Evolutionary conservation across 1,140 invertebrate species (phyloP).

Genomic region (Hylaeus volcanicus): DNA sequence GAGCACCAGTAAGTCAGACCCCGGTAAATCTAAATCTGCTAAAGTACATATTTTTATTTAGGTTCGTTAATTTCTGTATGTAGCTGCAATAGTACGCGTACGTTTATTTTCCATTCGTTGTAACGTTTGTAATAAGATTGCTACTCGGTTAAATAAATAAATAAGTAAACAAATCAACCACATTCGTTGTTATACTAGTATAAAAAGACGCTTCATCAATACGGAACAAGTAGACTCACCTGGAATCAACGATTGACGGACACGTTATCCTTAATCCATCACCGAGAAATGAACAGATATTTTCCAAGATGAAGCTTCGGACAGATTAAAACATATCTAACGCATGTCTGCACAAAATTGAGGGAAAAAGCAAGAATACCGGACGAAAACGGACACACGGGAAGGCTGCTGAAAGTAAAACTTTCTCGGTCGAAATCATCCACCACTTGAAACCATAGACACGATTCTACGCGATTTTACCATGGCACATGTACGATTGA

Average conservation of each 20-base stretch:
- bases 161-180: background rate
- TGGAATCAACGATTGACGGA: constrained; percentile 3
- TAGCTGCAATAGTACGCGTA: no score
- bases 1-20: no score
- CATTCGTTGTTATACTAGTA: background rate
- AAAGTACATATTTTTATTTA: no score
- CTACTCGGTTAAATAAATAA: no score
- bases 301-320: background rate
- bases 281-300: background rate
- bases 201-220: constrained; percentile 15
- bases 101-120: no score
- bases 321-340: background rate
- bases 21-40: no score
- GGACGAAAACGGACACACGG: constrained; percentile 14
- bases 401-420: constrained; percentile 18
- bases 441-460: constrained; percentile 10
- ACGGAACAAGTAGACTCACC: constrained; percentile 39
- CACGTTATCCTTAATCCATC: constrained; percentile 37
- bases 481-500: constrained; percentile 2
- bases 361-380: constrained; percentile 4
- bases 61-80: no score
- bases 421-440: constrained; percentile 33
- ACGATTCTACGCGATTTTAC: constrained; percentile 16
- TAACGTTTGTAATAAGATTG: no score
- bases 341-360: constrained; percentile 26